Evolutionary conservation across 2,888 invertebrate species (phyloP).

Genomic region (Cephus nigrinus): DNA sequence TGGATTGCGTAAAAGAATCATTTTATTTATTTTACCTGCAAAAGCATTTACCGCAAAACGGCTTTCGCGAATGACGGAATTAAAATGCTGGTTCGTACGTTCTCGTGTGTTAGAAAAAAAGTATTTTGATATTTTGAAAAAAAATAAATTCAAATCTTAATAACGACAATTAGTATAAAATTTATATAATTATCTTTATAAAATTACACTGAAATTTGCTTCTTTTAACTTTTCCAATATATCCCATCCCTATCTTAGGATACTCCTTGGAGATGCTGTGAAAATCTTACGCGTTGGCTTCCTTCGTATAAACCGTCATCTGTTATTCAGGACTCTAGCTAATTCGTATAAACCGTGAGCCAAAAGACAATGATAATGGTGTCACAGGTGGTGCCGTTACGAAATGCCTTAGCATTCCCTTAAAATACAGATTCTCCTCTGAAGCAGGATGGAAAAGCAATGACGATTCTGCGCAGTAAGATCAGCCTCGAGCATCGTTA

Average conservation of each 20-base stretch:
- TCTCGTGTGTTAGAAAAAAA: background rate
- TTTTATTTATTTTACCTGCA: background rate
- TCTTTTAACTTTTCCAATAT: background rate
- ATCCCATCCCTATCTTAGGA: background rate
- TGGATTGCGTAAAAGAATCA: background rate
- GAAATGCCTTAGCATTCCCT: conserved; percentile 15
- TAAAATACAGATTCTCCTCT: conserved; percentile 4
- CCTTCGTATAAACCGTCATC: background rate
- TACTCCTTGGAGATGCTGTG: background rate
- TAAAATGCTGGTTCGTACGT: background rate
- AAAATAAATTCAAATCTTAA: too few species aligned
- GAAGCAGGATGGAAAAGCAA: background rate
- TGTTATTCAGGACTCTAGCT: too few species aligned
- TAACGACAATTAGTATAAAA: background rate
- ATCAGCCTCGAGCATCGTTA: background rate
- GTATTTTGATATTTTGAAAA: too few species aligned
- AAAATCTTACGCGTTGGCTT: background rate
- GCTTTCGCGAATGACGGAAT: background rate
- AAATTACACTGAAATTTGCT: background rate
- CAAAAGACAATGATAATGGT: conserved; percentile 20
- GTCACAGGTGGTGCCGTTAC: conserved; percentile 21
- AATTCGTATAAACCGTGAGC: conserved; percentile 8
- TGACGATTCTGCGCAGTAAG: background rate
- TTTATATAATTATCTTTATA: background rate
- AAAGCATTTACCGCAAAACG: background rate